A percentile compares a stretch with the other conserved stretches of the same genome.
Evolutionary conservation across 2,888 invertebrate species (phyloP).

Genomic region (Palloptera scutellata): DNA sequence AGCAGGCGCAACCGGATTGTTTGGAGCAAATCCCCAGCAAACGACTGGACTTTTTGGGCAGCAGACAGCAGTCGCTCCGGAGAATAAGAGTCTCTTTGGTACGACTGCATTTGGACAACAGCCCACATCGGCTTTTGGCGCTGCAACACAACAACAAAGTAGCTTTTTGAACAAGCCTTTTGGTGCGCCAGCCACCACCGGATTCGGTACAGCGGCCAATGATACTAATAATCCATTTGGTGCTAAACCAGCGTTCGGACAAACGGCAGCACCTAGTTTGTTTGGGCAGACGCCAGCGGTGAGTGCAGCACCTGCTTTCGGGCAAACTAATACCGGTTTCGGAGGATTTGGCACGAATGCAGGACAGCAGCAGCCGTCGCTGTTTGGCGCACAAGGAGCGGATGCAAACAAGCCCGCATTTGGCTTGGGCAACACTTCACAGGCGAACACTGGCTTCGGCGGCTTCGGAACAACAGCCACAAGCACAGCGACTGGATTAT

Average conservation of each 20-base stretch:
- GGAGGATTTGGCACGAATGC: conserved; percentile 61
- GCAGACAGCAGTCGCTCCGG: conserved; percentile 54
- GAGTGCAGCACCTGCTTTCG: conserved; percentile 67
- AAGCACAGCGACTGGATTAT: conserved; percentile 64
- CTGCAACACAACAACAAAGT: conserved; percentile 67
- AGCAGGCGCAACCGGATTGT: conserved; percentile 60
- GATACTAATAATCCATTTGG: conserved; percentile 62
- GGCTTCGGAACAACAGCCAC: conserved; percentile 58
- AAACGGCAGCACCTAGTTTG: conserved; percentile 66
- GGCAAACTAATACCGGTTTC: conserved; percentile 59
- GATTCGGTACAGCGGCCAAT: conserved; percentile 52
- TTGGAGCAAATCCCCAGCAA: conserved; percentile 66
- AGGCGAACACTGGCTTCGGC: conserved; percentile 60
- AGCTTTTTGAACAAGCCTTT: conserved; percentile 75
- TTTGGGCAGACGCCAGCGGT: conserved; percentile 67
- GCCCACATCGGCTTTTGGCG: conserved; percentile 65
- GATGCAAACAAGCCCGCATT: conserved; percentile 62
- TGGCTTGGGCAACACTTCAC: conserved; percentile 52
- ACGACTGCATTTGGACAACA: conserved; percentile 66
- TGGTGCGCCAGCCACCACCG: conserved; percentile 65
- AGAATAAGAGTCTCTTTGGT: conserved; percentile 69
- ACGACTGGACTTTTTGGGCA: conserved; percentile 68
- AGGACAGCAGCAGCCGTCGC: conserved; percentile 48
- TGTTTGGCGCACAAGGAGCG: conserved; percentile 58
- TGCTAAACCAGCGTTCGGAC: conserved; percentile 64